Base-by-base conservation (phyloP, 2,888 invertebrate species). In the Gortyna flavago region DNA sequence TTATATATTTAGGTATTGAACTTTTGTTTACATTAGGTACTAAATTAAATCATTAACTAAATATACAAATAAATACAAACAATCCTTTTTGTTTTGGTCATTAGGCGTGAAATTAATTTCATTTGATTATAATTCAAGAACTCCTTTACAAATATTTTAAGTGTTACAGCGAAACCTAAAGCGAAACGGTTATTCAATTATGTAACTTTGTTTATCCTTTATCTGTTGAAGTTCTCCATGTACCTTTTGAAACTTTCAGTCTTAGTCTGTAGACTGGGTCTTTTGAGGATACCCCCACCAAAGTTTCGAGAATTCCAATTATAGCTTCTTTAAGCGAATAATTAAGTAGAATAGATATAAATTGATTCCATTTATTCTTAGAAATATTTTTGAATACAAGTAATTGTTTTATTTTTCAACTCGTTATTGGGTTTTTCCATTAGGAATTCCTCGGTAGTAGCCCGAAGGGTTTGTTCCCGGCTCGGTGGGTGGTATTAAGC, bases 171-270 rank as follows among this genome's bases (percentile, higher is more conserved):
- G 21, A 44, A 38, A 25, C 2, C 29, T 72, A 59, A 72, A 79
- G 41, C 65, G 68, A 51, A 82, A 77, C 83, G 51, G 67, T 85
- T 82, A 82, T 67, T 83, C 62, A 83, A 83, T 82, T 73, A 73
- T 25, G 21, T 67, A 82, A 77, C 70, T 82, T 85, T 73, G 86
- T 82, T 81, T 85, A 85, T 77, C 72, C 62, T 66, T 81, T 69
- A 69, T 65, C 64, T 61, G n/a, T 29, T 13, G 2, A 61, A 81
- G 51, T 85, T 75, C 68, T 75, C 68, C 54, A 85, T 85, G 57
- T 85, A 85, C 41, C 85, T 67, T 75, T 82, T 82, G 61, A 64
- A 83, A 82, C 59, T 84, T 75, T 64, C 62, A 35, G 69, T 38
- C 44, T 66, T 38, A 59, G 65, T 72, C 65, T 18, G 51, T 18